Percentiles rank a stretch among this genome's conserved stretches.
These are phyloP conservation scores for Sebastes kiyomatsui DNA, from an alignment of 2,797 vertebrate species.

Conservation along the genomic window DNA sequence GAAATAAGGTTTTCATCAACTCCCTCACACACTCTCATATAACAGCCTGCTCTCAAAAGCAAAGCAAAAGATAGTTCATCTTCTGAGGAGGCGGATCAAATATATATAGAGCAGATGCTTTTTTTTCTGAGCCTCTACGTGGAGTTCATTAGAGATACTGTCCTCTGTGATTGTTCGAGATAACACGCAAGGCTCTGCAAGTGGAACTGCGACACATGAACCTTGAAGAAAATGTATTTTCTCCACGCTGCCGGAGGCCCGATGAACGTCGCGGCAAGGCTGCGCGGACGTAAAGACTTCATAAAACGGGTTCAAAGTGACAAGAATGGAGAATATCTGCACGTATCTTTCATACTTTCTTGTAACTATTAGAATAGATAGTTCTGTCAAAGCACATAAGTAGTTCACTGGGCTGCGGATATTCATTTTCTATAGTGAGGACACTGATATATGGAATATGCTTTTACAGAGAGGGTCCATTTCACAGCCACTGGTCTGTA, in stretches of 20 bases:
- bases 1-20: constrained; percentile 83
- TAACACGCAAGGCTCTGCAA: constrained; percentile 38
- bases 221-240: constrained; percentile 58
- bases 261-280: constrained; percentile 4
- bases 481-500: constrained; percentile 44
- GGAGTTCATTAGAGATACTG: constrained; percentile 55
- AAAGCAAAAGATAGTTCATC: constrained; percentile 54
- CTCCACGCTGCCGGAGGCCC: constrained; percentile 2
- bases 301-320: constrained; percentile 71
- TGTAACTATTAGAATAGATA: constrained; percentile 72
- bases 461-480: constrained; percentile 46
- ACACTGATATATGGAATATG: constrained; percentile 66
- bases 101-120: constrained; percentile 25
- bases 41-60: constrained; percentile 74
- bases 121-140: constrained; percentile 17
- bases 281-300: constrained; percentile 18
- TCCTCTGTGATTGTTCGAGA: constrained; percentile 48
- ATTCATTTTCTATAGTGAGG: constrained; percentile 66
- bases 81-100: constrained; percentile 45
- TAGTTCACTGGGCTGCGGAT: constrained; percentile 63
- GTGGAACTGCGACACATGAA: constrained; percentile 39
- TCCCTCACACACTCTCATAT: constrained; percentile 67
- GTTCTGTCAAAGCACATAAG: constrained; percentile 63
- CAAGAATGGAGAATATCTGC: constrained; percentile 38
- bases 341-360: constrained; percentile 49